Base-by-base conservation (phyloP, 2,113 vertebrate genomes). In the Crotalus horridus region DNA sequence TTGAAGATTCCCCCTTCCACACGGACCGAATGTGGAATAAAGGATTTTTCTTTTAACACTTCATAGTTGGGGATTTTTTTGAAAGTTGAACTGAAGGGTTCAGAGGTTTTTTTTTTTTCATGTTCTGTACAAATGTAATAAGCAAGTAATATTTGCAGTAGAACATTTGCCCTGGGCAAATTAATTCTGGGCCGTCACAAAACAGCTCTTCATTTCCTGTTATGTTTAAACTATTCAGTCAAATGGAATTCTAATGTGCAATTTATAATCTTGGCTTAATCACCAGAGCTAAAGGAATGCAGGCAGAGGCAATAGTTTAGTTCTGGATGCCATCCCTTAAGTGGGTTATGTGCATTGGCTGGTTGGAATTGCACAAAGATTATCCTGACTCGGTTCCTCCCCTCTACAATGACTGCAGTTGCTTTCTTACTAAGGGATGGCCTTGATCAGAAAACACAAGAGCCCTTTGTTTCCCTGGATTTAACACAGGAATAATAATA, bases 181-280 rank as follows among this genome's bases (percentile, higher is more conserved):
- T 91, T 92, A 54, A 11, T 89, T 81, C 3, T n/a, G 53, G 85
- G 33, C 89, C 6, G 39, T 87, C 11, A 55, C 9, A 94, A 54
- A 43, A n/a, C 29, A 7, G 88, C 39, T 91, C 58, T 90, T 85
- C 89, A 89, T 69, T 93, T 94, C 69, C 93, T 92, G 85, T 88
- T n/a, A 91, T 24, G 54, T 90, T 81, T 89, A 10, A 33, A 15
- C 29, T 90, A 51, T 58, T 59, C 33, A 74, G 23, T 69, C 0
- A 81, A n/a, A 69, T 85, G 91, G 46, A 1, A 85, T 89, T 94
- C 93, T 91, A 55, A 69, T 89, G 17, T 85, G 13, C 61, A 61
- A 39, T 29, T 92, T 85, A 1, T 54, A 26, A 10, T 46, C 11
- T 24, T 59, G 64, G 56, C 39, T 93, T 88, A 90, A 21, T 23